Conservation (phyloP, 2,797 vertebrate species). For the Steatocranus sp. region DNA sequence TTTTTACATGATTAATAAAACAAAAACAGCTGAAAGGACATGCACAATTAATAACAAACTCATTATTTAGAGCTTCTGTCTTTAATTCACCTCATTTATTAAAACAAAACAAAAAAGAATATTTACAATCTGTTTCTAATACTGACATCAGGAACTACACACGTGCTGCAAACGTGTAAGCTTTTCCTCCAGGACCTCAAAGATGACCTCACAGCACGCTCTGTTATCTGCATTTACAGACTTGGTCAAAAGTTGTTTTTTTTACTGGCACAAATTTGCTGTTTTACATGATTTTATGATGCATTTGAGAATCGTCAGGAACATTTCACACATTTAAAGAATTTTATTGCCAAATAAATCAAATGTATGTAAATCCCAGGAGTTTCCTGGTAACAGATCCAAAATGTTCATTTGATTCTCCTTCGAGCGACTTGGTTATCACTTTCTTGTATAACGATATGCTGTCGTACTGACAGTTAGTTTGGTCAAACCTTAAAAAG, state of each 20-base stretch:
- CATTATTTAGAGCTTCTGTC: fast-evolving
- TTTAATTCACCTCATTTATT: not conserved
- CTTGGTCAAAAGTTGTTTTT: fast-evolving
- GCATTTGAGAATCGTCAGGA: fast-evolving
- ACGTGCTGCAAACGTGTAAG: not conserved
- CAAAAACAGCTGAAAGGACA: not conserved
- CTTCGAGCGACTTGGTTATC: fast-evolving
- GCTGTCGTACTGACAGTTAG: not conserved
- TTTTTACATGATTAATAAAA: fast-evolving
- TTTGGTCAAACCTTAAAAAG: not conserved
- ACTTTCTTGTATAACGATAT: not conserved
- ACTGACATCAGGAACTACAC: fast-evolving
- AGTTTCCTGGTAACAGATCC: not conserved
- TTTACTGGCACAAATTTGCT: not conserved
- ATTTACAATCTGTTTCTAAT: not conserved
- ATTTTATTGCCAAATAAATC: not conserved
- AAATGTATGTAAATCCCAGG: fast-evolving
- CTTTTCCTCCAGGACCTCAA: fast-evolving
- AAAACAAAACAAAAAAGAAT: fast-evolving
- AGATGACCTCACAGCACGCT: not conserved
- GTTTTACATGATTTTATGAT: fast-evolving
- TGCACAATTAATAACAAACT: not conserved
- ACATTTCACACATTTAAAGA: not conserved
- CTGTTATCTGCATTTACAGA: not conserved
- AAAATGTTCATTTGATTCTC: not conserved